Percentiles rank a stretch among this genome's conserved stretches.
Conservation (phyloP, 2,797 vertebrate species). For the Molothrus aeneus region DNA sequence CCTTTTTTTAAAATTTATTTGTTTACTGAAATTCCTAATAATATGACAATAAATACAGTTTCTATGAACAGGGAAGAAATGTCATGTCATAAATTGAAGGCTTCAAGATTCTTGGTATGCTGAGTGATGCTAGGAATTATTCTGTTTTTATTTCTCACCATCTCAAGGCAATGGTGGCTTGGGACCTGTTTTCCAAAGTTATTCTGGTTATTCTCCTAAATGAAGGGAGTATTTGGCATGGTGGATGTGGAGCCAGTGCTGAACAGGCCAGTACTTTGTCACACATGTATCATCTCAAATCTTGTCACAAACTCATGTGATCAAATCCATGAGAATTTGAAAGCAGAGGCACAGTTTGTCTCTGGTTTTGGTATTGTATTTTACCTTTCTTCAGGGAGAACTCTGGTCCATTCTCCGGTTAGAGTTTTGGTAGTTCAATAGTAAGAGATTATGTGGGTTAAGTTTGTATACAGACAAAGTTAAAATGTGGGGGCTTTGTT, state of each 20-base stretch:
- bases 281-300: not conserved
- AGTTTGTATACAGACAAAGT: not conserved
- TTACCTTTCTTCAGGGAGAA: not conserved
- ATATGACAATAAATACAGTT: not conserved
- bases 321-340: not conserved
- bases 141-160: not conserved
- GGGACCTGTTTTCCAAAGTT: not conserved
- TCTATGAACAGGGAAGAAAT: not conserved
- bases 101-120: not conserved
- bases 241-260: not conserved
- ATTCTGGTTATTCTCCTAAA: not conserved
- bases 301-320: not conserved
- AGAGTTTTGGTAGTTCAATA: not conserved
- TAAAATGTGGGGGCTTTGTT: not conserved
- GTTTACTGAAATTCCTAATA: not conserved
- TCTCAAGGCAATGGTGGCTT: not conserved
- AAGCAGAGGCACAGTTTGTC: not conserved
- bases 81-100: not conserved
- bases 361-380: not conserved
- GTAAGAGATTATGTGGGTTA: rapidly evolving
- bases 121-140: not conserved
- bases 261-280: not conserved
- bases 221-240: not conserved
- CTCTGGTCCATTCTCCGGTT: too few relatives aligned
- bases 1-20: not conserved